A percentile compares a stretch with the other conserved stretches of the same genome.
These are phyloP conservation scores for Lymantria monacha DNA, from an alignment of 2,888 invertebrate species.

Conservation along the genomic window DNA sequence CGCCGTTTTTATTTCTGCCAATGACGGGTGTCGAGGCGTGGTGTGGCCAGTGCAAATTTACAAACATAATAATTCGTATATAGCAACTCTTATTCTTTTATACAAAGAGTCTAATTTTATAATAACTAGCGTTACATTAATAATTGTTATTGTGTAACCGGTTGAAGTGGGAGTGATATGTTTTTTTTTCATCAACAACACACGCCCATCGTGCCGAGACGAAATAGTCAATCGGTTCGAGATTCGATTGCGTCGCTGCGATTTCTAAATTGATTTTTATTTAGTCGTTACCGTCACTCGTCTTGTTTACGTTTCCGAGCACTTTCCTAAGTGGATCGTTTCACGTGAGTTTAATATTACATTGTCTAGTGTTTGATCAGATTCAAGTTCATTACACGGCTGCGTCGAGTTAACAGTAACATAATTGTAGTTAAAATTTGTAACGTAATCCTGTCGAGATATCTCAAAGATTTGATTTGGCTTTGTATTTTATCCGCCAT, in stretches of 20 bases:
- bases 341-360: slow-evolving; percentile 19
- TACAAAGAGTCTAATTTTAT: slow-evolving; percentile 48
- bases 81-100: slow-evolving; percentile 46
- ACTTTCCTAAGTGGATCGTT: slow-evolving; percentile 9
- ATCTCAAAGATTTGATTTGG: slow-evolving; percentile 70
- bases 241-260: slow-evolving; percentile 50
- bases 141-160: slow-evolving; percentile 55
- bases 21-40: slow-evolving; percentile 81
- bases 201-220: slow-evolving; percentile 70
- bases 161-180: slow-evolving; percentile 78
- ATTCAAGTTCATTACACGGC: slow-evolving; percentile 70
- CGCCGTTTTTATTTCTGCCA: slow-evolving; percentile 82
- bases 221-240: slow-evolving; percentile 52
- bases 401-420: slow-evolving; percentile 63
- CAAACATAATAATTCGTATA: slow-evolving; percentile 40
- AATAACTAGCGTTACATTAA: slow-evolving; percentile 32
- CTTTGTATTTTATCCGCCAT: slow-evolving; percentile 72
- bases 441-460: slow-evolving; percentile 74
- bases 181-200: slow-evolving; percentile 69
- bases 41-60: slow-evolving; percentile 62
- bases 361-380: slow-evolving; percentile 39
- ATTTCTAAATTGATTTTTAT: slow-evolving; percentile 57
- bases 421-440: slow-evolving; percentile 74
- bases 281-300: slow-evolving; percentile 19
- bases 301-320: slow-evolving; percentile 17